Conservation (phyloP, 2,113 vertebrate species). For the Speoplatyrhinus poulsoni region DNA sequence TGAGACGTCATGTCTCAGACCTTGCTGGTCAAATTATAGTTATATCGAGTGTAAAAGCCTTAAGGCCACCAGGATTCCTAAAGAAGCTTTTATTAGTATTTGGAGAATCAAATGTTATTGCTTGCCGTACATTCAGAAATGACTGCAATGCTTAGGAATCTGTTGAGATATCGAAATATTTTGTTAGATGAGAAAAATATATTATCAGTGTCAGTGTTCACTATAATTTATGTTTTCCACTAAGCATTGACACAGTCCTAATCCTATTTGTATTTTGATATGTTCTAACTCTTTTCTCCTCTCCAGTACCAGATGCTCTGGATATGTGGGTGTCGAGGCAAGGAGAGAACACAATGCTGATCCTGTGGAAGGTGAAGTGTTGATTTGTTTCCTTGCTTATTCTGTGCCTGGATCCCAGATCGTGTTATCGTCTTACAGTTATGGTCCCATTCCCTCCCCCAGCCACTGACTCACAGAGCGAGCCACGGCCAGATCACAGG, state of each 20-base stretch:
- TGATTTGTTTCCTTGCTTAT: background rate
- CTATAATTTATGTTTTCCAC: too few species aligned
- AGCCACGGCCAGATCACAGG: conserved; percentile 63
- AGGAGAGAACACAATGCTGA: conserved; percentile 49
- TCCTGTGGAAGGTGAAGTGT: conserved; percentile 74
- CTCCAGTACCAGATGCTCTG: conserved; percentile 66
- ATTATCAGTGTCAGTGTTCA: background rate
- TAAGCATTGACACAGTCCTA: background rate
- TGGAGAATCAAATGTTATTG: too few species aligned
- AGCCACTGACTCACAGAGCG: conserved; percentile 64
- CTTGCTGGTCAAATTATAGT: too few species aligned
- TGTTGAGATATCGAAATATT: too few species aligned
- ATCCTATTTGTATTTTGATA: background rate
- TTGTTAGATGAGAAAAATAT: too few species aligned
- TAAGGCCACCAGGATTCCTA: too few species aligned
- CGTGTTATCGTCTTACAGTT: background rate
- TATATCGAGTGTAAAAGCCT: too few species aligned
- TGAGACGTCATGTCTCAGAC: too few species aligned
- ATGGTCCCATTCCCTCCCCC: background rate
- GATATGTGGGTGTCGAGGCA: conserved; percentile 73
- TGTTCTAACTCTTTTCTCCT: conserved; percentile 5
- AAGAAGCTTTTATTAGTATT: too few species aligned
- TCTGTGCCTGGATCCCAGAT: background rate
- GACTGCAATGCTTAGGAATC: too few species aligned
- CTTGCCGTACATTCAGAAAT: too few species aligned